phyloP scores from a whole-genome alignment of 2,888 invertebrate genomes.

The Noctua comes region DNA sequence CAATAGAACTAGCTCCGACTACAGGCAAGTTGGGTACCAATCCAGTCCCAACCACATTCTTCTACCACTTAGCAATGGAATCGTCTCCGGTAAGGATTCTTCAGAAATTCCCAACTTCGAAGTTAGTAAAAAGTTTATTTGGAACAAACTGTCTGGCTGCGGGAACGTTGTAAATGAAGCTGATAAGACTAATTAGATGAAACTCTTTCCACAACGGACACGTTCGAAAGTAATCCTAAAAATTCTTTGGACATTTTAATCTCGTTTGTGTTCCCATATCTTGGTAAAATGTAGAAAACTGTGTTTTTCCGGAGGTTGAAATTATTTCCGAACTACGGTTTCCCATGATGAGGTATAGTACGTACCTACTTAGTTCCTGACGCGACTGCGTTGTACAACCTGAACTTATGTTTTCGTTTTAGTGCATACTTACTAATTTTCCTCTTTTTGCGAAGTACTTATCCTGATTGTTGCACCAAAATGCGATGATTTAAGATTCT shows the following conservation, averaged over 20 bases:
- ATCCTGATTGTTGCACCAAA: background rate
- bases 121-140: constrained; percentile 59
- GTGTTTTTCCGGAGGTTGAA: background rate
- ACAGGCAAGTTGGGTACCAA: constrained; percentile 23
- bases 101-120: constrained; percentile 51
- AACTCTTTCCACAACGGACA: constrained; percentile 39
- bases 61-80: constrained; percentile 45
- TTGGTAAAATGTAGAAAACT: background rate
- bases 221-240: constrained; percentile 39
- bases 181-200: constrained; percentile 56
- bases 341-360: background rate
- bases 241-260: constrained; percentile 51
- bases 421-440: background rate
- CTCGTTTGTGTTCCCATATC: constrained; percentile 10
- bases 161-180: constrained; percentile 52
- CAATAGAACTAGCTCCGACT: background rate
- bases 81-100: constrained; percentile 37
- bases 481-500: background rate
- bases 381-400: background rate
- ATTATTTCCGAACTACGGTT: background rate
- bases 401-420: background rate
- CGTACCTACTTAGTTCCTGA: background rate
- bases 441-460: background rate
- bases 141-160: constrained; percentile 52
- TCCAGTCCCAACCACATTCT: constrained; percentile 40